Percentiles rank a stretch among this genome's conserved stretches.
phyloP scores from a whole-genome alignment of 2,113 vertebrate species.

The Cinclus cinclus region DNA sequence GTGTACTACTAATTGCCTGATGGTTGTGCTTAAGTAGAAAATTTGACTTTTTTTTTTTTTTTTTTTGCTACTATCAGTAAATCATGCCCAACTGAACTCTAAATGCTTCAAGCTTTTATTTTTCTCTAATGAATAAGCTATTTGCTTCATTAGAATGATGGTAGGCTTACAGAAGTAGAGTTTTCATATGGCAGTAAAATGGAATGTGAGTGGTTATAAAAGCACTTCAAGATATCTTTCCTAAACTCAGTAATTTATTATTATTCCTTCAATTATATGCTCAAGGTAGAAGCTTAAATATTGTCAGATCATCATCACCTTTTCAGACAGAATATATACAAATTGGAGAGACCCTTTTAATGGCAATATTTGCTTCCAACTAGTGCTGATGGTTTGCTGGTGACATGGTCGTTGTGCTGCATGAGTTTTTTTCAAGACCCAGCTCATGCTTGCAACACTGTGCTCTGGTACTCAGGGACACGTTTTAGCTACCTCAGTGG shows the following conservation, averaged over 20 bases:
- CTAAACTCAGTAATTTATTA: not conserved
- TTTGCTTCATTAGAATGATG: not conserved
- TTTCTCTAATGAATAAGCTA: not conserved
- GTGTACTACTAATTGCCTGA: not conserved
- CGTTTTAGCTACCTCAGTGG: not conserved
- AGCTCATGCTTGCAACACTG: not conserved
- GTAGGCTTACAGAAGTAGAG: not conserved
- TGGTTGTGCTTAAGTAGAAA: not conserved
- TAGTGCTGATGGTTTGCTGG: not conserved
- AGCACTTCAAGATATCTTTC: not conserved
- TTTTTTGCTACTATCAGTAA: not conserved
- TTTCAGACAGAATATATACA: not conserved
- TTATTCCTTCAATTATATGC: not conserved
- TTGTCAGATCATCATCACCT: not conserved
- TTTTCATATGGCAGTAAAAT: not conserved
- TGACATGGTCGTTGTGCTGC: accelerated
- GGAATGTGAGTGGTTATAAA: not conserved
- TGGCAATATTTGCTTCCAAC: not conserved
- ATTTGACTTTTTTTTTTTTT: not conserved
- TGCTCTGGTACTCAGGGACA: not conserved
- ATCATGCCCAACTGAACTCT: not conserved
- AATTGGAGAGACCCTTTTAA: not conserved
- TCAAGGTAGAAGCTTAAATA: not conserved
- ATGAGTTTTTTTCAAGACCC: not conserved
- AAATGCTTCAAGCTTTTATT: not conserved